Evolutionary conservation across 2,113 vertebrate genomes (phyloP), one percentile per base, ranked within the genome.

Genomic region (Dasypus novemcinctus): DNA sequence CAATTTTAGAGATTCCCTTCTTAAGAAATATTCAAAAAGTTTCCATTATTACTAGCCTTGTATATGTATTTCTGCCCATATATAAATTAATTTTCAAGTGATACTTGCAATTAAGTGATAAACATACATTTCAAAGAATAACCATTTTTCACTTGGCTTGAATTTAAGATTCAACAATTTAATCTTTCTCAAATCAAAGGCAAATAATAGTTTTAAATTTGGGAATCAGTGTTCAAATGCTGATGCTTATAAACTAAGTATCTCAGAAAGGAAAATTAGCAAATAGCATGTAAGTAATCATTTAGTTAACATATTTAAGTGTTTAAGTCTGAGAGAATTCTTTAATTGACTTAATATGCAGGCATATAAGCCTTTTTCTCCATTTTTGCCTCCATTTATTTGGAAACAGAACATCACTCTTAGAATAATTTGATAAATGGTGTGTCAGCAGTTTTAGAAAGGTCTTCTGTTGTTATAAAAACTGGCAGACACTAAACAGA

Each of bases 401-500:
- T 97, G 54, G 88, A 97, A 95, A 87, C 33, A 84, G 81, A 92
- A 82, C 91, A 46, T 85, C 41, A 97, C 68, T 74, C 79, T 92
- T 94, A 95, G 95, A 94, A 96, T 84, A 96, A 88, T 91, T 96
- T 78, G 90, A 96, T 96, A 97, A 97, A 97, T 63, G 89, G 95
- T 92, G 79, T 93, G 95, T 98, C 98, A 98, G 97, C 98, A 98
- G 59, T 97, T 98, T 97, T 93, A 61, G 74, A 97, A 98, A 91
- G 91, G 94, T 94, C 91, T 97, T 98, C 94, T 97, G 95, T 96
- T 98, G 92, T 98, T 98, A 97, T 96, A 97, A 97, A 97, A 98
- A 96, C 96, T 97, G 96, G 97, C 98, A 98, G 98, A 97, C 92
- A 69, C 94, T 96, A 95, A 97, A 96, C 96, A 98, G 98, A 96